phyloP scores from a whole-genome alignment of 2,888 invertebrate genomes.

The Encarsia formosa region DNA sequence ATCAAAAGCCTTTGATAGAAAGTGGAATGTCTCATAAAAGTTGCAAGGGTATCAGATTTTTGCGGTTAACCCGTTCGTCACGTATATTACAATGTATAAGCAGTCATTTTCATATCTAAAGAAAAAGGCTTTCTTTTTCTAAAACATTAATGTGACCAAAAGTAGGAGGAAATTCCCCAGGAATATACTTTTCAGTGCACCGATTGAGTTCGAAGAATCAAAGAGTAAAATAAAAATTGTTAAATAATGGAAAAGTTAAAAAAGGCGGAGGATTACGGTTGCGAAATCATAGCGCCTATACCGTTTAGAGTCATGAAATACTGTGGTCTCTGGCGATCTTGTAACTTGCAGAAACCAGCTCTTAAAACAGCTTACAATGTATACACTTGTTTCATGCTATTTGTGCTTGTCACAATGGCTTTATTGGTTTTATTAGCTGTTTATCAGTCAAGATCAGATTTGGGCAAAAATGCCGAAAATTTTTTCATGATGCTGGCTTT shows the following conservation, averaged over 20 bases:
- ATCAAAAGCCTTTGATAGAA: too few relatives aligned
- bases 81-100: too few relatives aligned
- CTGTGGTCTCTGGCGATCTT: slow-evolving; percentile 22
- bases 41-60: too few relatives aligned
- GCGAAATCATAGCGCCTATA: slow-evolving; percentile 19
- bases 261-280: neutral
- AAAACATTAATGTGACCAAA: too few relatives aligned
- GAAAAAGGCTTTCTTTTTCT: too few relatives aligned
- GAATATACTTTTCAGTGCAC: neutral
- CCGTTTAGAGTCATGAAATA: slow-evolving; percentile 15
- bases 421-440: slow-evolving; percentile 7
- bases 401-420: slow-evolving; percentile 9
- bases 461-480: slow-evolving; percentile 17
- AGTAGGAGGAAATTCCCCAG: too few relatives aligned
- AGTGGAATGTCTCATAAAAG: too few relatives aligned
- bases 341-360: too few relatives aligned
- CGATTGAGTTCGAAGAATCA: too few relatives aligned
- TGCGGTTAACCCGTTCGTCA: too few relatives aligned
- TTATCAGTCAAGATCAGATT: slow-evolving; percentile 5
- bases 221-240: too few relatives aligned
- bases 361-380: slow-evolving; percentile 1
- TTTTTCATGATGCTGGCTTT: slow-evolving; percentile 27
- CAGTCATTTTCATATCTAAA: too few relatives aligned
- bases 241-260: neutral
- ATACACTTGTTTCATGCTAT: slow-evolving; percentile 7